Evolutionary conservation across 2,888 invertebrate species (phyloP), one percentile per base, ranked within the genome.

Genomic region (Drosophila maculinotata): DNA sequence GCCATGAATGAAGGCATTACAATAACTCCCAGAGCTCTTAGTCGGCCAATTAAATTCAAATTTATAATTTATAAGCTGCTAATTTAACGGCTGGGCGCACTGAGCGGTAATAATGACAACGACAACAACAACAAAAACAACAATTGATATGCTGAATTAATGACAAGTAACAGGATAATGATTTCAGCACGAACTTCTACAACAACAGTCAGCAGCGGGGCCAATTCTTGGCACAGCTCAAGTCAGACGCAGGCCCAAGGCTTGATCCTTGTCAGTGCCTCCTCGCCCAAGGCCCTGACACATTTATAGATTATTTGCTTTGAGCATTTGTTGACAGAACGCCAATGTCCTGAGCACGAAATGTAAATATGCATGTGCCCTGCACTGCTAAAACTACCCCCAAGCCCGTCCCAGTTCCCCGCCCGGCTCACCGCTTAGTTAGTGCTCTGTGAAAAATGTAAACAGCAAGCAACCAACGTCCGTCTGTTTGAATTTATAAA

Each of bases 141-240:
- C 47, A 76, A 69, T 60, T 64, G 75, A 78, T 82, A 84, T 67
- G 56, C 56, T 59, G 63, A 71, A 86, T 80, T 83, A 87, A 77
- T 79, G 80, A 80, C 88, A 87, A 87, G 87, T 83, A 86, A 75
- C 84, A 73, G 88, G 81, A 84, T 83, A 88, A 83, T 77, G 75
- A 80, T 83, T 83, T 88, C 70, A 72, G 81, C 83, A 86, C 86
- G 83, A 77, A 86, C 68, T 67, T 45, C 64, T 51, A 30, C 53
- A 58, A 63, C 45, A 59, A 35, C 58, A 73, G 25, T n/a, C 57
- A 60, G 41, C 28, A 52, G 12, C 25, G 56, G 44, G 35, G 47
- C 68, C 68, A 62, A 23, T 38, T 14, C 56, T 41, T 45, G 44
- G 38, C 35, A 9, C 12, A 17, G 36, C 47, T 26, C 26, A 49